Evolutionary conservation across 2,797 vertebrate species (phyloP).

Genomic region (Basileuterus tristriatus): DNA sequence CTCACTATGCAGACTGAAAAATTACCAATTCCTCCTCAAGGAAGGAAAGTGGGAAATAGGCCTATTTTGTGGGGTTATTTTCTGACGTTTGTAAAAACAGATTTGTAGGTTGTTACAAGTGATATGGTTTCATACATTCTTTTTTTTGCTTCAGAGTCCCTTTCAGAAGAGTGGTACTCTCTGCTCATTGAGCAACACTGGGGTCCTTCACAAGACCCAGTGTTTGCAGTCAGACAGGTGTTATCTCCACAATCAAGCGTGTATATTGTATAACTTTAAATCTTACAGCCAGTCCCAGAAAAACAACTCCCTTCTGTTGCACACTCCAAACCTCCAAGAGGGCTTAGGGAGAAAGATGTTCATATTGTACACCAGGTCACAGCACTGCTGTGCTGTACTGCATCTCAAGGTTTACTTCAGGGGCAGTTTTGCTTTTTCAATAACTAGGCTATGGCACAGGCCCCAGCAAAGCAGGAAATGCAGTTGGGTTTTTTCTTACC

Average conservation of each 20-base stretch:
- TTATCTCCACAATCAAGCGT: constrained; percentile 29
- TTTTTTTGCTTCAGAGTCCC: background rate
- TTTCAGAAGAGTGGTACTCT: background rate
- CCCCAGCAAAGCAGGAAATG: background rate
- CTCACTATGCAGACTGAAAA: background rate
- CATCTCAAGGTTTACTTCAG: background rate
- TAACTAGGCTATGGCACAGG: background rate
- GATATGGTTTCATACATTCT: background rate
- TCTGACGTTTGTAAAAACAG: background rate
- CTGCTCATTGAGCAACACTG: background rate
- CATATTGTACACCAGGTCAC: background rate
- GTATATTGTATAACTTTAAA: constrained; percentile 57
- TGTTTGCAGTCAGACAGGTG: constrained; percentile 42
- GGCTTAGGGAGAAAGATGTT: background rate
- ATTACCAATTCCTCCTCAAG: background rate
- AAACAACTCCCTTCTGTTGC: background rate
- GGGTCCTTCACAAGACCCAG: constrained; percentile 6
- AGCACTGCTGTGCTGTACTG: background rate
- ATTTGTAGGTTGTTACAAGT: background rate
- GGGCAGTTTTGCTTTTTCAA: background rate
- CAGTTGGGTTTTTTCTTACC: background rate
- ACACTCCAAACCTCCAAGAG: constrained; percentile 23
- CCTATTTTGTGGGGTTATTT: background rate
- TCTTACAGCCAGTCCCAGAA: constrained; percentile 21
- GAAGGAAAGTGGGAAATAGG: background rate